Conservation (phyloP, 2,113 vertebrate species). For the Nycticebus coucang region DNA sequence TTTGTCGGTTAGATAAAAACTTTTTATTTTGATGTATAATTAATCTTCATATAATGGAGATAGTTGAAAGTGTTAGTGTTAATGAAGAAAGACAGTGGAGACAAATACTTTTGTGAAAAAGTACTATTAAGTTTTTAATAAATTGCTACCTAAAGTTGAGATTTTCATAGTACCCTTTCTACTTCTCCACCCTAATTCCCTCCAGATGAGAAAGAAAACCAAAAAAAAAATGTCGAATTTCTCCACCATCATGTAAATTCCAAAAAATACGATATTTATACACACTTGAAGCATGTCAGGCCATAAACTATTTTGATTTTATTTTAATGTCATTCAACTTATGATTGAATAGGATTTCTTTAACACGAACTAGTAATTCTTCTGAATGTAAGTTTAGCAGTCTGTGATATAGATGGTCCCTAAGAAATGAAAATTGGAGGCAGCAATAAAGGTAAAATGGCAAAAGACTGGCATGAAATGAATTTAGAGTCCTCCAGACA, state of each 20-base stretch:
- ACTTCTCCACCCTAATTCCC: neutral
- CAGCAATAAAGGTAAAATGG: neutral
- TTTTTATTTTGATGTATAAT: neutral
- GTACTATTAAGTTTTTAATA: neutral
- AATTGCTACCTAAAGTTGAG: neutral
- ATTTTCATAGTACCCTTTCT: neutral
- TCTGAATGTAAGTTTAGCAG: constrained; percentile 21
- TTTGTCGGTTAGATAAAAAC: neutral
- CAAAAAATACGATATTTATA: neutral
- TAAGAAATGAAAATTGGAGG: constrained; percentile 44
- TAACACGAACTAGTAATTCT: constrained; percentile 49
- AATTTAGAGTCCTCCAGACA: constrained; percentile 49
- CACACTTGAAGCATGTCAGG: neutral
- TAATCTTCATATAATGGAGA: neutral
- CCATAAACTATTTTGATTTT: constrained; percentile 25
- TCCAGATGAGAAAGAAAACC: neutral
- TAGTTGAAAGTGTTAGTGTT: neutral
- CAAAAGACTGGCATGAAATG: neutral
- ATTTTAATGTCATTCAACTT: constrained; percentile 14
- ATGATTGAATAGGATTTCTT: constrained; percentile 18
- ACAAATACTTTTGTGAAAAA: neutral
- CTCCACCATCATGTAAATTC: neutral
- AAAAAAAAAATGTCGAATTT: neutral
- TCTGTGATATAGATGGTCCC: constrained; percentile 15
- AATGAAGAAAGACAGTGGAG: neutral